Conservation (phyloP, 2,888 invertebrate genomes). For the Chrysolina oricalcia region DNA sequence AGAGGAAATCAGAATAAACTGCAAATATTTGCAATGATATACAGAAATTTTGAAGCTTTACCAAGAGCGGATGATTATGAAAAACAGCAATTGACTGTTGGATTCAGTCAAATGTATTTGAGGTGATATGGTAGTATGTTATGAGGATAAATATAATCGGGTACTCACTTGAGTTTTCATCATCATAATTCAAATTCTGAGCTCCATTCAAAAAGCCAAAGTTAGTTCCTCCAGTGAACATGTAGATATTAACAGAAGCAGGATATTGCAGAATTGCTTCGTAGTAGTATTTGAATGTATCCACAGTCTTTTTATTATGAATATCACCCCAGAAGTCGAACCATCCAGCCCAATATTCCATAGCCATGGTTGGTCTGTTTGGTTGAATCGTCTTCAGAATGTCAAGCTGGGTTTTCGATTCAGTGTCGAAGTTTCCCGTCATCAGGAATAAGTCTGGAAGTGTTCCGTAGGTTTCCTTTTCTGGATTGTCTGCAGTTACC, state of each 20-base stretch:
- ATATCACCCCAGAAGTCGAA: conserved; percentile 74
- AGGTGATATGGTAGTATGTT: too few relatives aligned
- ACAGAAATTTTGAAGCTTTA: too few relatives aligned
- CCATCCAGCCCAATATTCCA: conserved; percentile 77
- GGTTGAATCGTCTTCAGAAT: conserved; percentile 70
- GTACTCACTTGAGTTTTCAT: conserved; percentile 46
- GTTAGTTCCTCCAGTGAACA: conserved; percentile 94
- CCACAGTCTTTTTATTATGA: conserved; percentile 54
- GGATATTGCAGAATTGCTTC: conserved; percentile 62
- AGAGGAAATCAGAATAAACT: too few relatives aligned
- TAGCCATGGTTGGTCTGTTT: conserved; percentile 73
- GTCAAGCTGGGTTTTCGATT: conserved; percentile 69
- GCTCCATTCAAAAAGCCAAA: conserved; percentile 79
- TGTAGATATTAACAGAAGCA: conserved; percentile 88
- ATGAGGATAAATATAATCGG: too few relatives aligned
- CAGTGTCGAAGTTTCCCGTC: conserved; percentile 73
- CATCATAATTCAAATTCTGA: conserved; percentile 47
- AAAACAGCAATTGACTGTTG: too few relatives aligned
- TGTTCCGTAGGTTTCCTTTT: conserved; percentile 59
- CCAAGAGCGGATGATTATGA: too few relatives aligned
- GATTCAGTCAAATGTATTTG: too few relatives aligned
- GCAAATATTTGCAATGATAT: too few relatives aligned
- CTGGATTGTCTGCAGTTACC: conserved; percentile 73
- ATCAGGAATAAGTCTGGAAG: conserved; percentile 69
- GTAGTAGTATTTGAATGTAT: conserved; percentile 54